A percentile compares a stretch with the other conserved stretches of the same genome.
These are phyloP conservation scores for Drosophila grimshawi DNA, from an alignment of 1,140 invertebrate genomes.

Conservation along the genomic window DNA sequence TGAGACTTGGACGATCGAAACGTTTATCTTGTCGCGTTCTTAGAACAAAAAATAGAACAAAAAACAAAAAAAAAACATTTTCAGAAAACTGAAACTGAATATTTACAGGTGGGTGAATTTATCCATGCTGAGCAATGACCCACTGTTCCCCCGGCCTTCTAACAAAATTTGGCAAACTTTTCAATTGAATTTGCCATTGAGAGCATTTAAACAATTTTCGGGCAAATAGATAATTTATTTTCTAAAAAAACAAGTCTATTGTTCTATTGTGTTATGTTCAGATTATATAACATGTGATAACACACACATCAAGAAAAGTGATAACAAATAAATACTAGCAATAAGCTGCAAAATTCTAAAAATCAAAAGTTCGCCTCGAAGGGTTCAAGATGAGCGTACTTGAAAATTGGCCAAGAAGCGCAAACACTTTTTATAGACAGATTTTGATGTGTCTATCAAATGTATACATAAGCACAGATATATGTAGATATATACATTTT, in stretches of 20 bases:
- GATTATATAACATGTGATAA: slow-evolving; percentile 68
- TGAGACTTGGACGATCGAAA: slow-evolving; percentile 37
- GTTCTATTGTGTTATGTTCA: slow-evolving; percentile 37
- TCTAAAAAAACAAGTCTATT: slow-evolving; percentile 49
- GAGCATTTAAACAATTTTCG: neutral
- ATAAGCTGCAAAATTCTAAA: neutral
- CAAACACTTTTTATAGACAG: slow-evolving; percentile 30
- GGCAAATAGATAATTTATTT: slow-evolving; percentile 10
- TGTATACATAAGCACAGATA: slow-evolving; percentile 3
- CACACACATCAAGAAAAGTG: slow-evolving; percentile 30
- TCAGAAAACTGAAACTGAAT: slow-evolving; percentile 47
- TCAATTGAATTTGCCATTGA: slow-evolving; percentile 5
- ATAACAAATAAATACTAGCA: slow-evolving; percentile 51
- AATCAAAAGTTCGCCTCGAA: slow-evolving; percentile 12
- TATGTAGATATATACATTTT: slow-evolving; percentile 23
- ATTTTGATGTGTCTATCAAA: slow-evolving; percentile 10
- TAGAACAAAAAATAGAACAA: slow-evolving; percentile 5
- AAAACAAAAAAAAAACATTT: slow-evolving; percentile 45
- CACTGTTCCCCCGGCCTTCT: slow-evolving; percentile 9
- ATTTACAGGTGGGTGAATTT: slow-evolving; percentile 71
- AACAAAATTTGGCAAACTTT: neutral
- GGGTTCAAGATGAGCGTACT: slow-evolving; percentile 17
- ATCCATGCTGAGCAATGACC: slow-evolving; percentile 15
- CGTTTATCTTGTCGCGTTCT: slow-evolving; percentile 22
- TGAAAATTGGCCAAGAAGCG: slow-evolving; percentile 38